phyloP scores from a whole-genome alignment of 1,140 invertebrate species.

The Pseudomyrmex gracilis region DNA sequence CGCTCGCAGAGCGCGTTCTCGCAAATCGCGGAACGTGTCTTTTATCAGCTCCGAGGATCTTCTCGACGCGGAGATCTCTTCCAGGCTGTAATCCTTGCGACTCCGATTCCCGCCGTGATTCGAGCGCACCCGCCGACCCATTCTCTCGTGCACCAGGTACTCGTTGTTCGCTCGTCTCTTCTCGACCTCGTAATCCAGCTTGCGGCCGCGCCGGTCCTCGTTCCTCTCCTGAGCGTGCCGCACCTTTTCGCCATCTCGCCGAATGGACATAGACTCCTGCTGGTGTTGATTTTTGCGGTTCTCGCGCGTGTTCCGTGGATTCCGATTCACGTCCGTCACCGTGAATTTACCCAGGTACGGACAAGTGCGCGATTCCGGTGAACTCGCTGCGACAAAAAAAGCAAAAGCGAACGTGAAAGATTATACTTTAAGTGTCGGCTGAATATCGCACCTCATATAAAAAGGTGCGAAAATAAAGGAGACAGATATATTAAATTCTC shows the following conservation, averaged over 20 bases:
- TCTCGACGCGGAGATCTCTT: conserved; percentile 50
- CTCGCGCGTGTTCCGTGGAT: conserved; percentile 85
- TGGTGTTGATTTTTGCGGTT: conserved; percentile 71
- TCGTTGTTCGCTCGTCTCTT: conserved; percentile 82
- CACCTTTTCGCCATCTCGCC: conserved; percentile 79
- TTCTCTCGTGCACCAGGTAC: conserved; percentile 78
- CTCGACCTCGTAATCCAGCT: conserved; percentile 80
- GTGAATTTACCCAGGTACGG: conserved; percentile 90
- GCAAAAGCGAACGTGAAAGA: conserved; percentile 13
- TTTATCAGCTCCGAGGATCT: conserved; percentile 44
- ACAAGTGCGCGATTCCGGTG: conserved; percentile 88
- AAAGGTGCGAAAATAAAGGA: not conserved
- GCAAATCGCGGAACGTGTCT: conserved; percentile 24
- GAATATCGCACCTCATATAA: not conserved
- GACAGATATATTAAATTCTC: not conserved
- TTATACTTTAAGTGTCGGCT: not conserved
- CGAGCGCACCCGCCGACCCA: conserved; percentile 75
- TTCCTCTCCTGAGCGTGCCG: conserved; percentile 79
- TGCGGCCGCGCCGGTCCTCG: conserved; percentile 75
- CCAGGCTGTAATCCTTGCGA: conserved; percentile 65
- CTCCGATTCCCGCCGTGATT: conserved; percentile 66
- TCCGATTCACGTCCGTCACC: conserved; percentile 86
- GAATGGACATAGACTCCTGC: conserved; percentile 77
- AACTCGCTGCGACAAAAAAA: conserved; percentile 87
- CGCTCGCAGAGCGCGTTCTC: conserved; percentile 22